Base-by-base conservation (phyloP, 35 echinoderm and acorn worm genomes). In the Eucidaris tribuloides region DNA sequence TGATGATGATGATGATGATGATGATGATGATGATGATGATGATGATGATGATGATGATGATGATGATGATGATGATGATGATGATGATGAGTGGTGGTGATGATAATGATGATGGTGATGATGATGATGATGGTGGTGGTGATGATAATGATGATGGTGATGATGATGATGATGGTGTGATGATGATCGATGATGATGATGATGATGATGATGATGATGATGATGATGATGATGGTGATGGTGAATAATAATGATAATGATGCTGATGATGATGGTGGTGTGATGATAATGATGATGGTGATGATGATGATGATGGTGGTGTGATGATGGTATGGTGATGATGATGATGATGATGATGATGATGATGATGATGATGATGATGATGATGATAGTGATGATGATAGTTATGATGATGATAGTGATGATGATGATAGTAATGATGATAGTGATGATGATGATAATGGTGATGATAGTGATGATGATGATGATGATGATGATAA, bases 11-110 rank as follows among this genome's bases (percentile, higher is more conserved):
- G n/a, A n/a, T n/a, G n/a, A n/a, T 71, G 31, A 71, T 71, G 65
- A 71, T 36, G 65, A 71, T 71, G 65, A 71, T 71, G 65, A 71
- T 71, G 64, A 34, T 70, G 64, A 34, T 70, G 65, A 71, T 71
- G 65, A 54, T 54, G 49, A 54, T 54, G 49, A 54, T 54, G 49
- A 54, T 54, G 49, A 54, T 54, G 49, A 54, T 54, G 49, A 54
- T 54, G 49, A 54, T 54, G 49, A 54, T 54, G 49, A 54, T 54
- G 49, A 54, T 54, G 49, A 54, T 54, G n/a, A 54, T n/a, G n/a
- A n/a, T n/a, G n/a, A n/a, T n/a, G n/a, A n/a, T n/a, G n/a, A n/a
- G n/a, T n/a, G n/a, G n/a, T 54, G 49, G n/a, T 54, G n/a, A 54
- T 54, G 49, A 54, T 54, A 54, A 54, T 54, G 58, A 30, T 25